Base-by-base conservation (phyloP, 2,797 vertebrate genomes). In the Enteromius unitaeniatus region DNA sequence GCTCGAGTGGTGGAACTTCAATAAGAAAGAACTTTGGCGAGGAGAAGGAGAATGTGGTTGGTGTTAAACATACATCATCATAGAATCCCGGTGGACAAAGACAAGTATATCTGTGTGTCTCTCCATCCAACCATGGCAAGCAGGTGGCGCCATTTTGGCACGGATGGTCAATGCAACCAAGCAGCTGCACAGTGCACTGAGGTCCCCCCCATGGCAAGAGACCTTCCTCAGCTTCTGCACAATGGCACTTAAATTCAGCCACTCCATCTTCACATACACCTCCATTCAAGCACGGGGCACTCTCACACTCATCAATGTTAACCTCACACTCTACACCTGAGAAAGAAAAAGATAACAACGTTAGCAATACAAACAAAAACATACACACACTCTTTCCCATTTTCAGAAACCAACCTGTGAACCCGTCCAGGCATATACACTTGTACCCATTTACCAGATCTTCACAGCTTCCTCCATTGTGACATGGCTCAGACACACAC, bases 41-140 rank as follows among this genome's bases (percentile, higher is more conserved):
- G 37, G 88, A 92, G 90, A 99, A 93, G 21, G 97, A 98, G 90
- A 99, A 99, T 0, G 98, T 99, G 8, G 98, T 99, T 10, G 92
- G 92, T 6, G 93, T 96, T 9, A 94, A 94, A 90, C 98, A 99
- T 0, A 88, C 91, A 51, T 95, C 88, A 67, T 95, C 97, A 0
- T 92, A 93, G 90, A 97, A 97, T 17, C 98, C 98, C 6, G 94
- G 95, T 42, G 94, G 95, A 84, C 98, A 99, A 81, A 89, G 90
- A 89, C 98, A 99, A 19, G 88, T 79, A 78, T 97, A 94, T 62
- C 92, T 84, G 0, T 99, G 97, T 40, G 85, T 88, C 2, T 89
- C 90, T 0, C 7, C 80, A 9, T 92, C 87, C 49, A 97, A 95
- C 89, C 91, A 93, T 1, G 98, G 96, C 31, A 89, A 89, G 88